Percentiles rank a stretch among this genome's conserved stretches.
phyloP scores from a whole-genome alignment of 2,797 vertebrate genomes.

The Poliocrania exsul region DNA sequence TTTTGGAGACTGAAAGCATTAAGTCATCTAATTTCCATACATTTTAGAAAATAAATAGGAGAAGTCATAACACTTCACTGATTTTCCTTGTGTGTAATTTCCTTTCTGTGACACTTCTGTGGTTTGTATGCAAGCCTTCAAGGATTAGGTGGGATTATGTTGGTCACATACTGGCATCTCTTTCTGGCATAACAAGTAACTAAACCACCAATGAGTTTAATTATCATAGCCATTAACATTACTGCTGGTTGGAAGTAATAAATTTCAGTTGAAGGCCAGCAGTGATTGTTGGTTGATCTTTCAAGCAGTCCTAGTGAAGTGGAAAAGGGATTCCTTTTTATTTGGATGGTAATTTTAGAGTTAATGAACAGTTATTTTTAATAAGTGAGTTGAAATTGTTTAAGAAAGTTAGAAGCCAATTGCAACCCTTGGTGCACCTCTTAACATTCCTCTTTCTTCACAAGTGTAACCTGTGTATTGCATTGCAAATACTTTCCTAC shows the following conservation, averaged over 20 bases:
- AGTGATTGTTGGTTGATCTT: conserved; percentile 46
- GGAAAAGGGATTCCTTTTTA: conserved; percentile 27
- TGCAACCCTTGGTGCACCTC: background rate
- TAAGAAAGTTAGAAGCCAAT: background rate
- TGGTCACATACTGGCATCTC: conserved; percentile 13
- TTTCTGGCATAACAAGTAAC: conserved; percentile 16
- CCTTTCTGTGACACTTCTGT: background rate
- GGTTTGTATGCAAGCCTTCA: conserved; percentile 12
- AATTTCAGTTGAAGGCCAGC: conserved; percentile 24
- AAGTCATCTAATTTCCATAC: background rate
- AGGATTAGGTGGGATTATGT: conserved; percentile 37
- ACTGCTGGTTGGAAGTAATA: conserved; percentile 46
- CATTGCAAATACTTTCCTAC: background rate
- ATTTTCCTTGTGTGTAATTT: conserved; percentile 12
- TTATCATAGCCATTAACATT: conserved; percentile 44
- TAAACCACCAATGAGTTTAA: conserved; percentile 5
- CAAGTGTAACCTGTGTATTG: background rate
- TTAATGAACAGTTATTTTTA: background rate
- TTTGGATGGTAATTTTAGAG: background rate
- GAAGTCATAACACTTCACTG: background rate
- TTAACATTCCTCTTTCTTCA: background rate
- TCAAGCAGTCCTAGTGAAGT: conserved; percentile 12
- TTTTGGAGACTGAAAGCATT: background rate
- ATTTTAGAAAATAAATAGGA: background rate
- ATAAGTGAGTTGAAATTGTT: background rate